Evolutionary conservation across 2,797 vertebrate genomes (phyloP).

Genomic region (Lagodon rhomboides): DNA sequence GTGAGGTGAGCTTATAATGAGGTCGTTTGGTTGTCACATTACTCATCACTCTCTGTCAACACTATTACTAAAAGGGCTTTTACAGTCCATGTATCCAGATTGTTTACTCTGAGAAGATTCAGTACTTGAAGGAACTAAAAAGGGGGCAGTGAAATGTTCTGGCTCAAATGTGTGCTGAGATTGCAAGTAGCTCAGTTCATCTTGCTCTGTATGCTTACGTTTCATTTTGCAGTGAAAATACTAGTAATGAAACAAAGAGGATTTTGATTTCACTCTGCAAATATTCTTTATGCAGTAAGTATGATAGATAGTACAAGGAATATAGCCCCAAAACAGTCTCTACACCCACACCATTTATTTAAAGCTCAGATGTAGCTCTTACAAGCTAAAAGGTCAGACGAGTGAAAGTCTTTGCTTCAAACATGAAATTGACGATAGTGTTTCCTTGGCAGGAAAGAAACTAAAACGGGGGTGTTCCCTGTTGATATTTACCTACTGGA

Average conservation of each 20-base stretch:
- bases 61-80: constrained; percentile 21
- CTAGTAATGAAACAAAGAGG: neutral
- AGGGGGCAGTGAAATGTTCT: constrained; percentile 8
- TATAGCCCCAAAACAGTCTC: neutral
- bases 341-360: neutral
- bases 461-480: neutral
- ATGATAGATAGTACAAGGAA: neutral
- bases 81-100: constrained; percentile 9
- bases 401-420: constrained; percentile 6
- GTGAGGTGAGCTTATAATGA: constrained; percentile 50
- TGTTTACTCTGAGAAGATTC: constrained; percentile 45
- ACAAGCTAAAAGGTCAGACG: neutral
- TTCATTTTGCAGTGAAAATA: constrained; percentile 25
- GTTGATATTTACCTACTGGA: neutral
- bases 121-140: constrained; percentile 13
- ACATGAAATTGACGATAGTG: neutral
- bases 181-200: constrained; percentile 3
- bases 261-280: constrained; percentile 1
- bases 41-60: constrained; percentile 59
- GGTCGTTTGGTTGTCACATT: constrained; percentile 52
- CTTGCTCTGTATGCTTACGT: constrained; percentile 2
- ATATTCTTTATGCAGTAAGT: neutral
- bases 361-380: neutral
- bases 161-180: neutral
- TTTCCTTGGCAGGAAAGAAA: constrained; percentile 9